Percentiles rank a stretch among this genome's conserved stretches.
Evolutionary conservation across 2,888 invertebrate species (phyloP).

Genomic region (Parelbella ahira): DNA sequence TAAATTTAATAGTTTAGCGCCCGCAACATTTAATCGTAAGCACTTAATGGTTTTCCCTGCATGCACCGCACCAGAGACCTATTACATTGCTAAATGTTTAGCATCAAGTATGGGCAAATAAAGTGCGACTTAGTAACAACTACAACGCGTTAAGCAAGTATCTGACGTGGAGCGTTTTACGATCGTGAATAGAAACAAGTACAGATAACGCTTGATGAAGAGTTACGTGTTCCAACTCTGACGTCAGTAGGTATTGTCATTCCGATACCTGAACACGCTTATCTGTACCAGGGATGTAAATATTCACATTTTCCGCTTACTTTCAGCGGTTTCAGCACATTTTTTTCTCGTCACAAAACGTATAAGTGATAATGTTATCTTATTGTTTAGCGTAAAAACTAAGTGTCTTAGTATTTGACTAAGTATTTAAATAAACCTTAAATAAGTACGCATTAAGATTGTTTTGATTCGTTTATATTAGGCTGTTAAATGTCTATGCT

Average conservation of each 20-base stretch:
- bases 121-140: constrained; percentile 41
- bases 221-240: constrained; percentile 47
- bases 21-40: too few relatives aligned
- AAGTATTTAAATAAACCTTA: too few relatives aligned
- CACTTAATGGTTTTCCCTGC: constrained; percentile 1
- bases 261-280: constrained; percentile 20
- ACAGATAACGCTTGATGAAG: constrained; percentile 62
- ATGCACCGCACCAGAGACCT: constrained; percentile 1
- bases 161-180: constrained; percentile 54
- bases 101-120: constrained; percentile 16
- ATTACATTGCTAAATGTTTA: constrained; percentile 7
- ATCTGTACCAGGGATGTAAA: background rate
- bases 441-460: too few relatives aligned
- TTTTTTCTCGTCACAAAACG: too few relatives aligned
- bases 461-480: too few relatives aligned
- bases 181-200: constrained; percentile 61
- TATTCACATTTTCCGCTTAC: too few relatives aligned
- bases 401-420: too few relatives aligned
- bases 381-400: too few relatives aligned
- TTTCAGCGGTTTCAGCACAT: too few relatives aligned
- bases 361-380: too few relatives aligned
- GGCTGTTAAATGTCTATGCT: too few relatives aligned
- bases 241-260: constrained; percentile 42
- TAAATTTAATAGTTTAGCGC: too few relatives aligned
- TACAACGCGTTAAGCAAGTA: constrained; percentile 45